These are phyloP conservation scores for Siderastrea siderea DNA, from an alignment of 92 coral and sea anemone genomes.

Conservation along the genomic window DNA sequence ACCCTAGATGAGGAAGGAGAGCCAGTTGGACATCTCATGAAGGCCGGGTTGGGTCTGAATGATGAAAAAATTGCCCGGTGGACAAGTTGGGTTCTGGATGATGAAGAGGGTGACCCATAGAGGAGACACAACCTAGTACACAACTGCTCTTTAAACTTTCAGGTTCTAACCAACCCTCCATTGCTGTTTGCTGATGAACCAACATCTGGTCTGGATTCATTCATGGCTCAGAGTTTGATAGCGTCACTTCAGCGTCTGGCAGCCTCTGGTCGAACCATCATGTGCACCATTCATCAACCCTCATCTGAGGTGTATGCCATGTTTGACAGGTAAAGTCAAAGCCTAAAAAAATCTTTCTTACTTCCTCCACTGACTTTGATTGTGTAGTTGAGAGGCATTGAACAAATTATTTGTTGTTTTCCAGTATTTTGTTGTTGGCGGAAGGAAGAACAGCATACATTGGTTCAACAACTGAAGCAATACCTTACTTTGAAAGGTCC, in stretches of 20 bases:
- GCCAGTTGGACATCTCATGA: too few relatives aligned
- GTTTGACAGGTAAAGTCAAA: constrained; percentile 79
- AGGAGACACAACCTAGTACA: too few relatives aligned
- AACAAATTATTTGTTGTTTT: background rate
- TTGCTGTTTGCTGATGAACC: constrained; percentile 91
- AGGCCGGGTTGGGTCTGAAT: too few relatives aligned
- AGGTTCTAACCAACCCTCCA: constrained; percentile 89
- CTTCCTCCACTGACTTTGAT: too few relatives aligned
- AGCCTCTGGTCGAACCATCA: constrained; percentile 79
- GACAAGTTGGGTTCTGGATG: too few relatives aligned
- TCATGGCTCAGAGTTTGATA: constrained; percentile 91
- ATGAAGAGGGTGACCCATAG: too few relatives aligned
- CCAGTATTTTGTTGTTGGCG: constrained; percentile 78
- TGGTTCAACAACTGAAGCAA: constrained; percentile 78
- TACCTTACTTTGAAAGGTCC: constrained; percentile 76
- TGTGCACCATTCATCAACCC: constrained; percentile 93
- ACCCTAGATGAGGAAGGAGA: too few relatives aligned
- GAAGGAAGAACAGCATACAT: constrained; percentile 86
- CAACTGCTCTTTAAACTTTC: background rate
- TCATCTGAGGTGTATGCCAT: constrained; percentile 92
- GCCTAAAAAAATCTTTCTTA: too few relatives aligned
- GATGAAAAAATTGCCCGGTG: too few relatives aligned
- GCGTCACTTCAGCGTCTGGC: constrained; percentile 82
- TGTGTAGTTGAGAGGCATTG: too few relatives aligned
- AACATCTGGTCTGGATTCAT: constrained; percentile 90